phyloP scores from a whole-genome alignment of 2,797 vertebrate genomes.

The Girardinus metallicus region DNA sequence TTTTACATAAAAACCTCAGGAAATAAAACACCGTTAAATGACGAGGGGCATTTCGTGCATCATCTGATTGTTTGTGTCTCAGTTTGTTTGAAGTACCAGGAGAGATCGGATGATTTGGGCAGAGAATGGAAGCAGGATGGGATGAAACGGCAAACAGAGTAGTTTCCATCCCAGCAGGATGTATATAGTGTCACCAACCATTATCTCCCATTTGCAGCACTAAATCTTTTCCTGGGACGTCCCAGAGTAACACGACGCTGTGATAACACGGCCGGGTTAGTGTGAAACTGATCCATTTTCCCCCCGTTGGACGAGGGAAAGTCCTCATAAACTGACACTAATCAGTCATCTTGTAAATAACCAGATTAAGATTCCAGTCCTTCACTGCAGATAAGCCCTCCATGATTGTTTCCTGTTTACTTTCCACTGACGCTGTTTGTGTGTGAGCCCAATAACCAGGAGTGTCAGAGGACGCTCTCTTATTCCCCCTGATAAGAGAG shows the following conservation, averaged over 20 bases:
- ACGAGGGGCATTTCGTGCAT: not conserved
- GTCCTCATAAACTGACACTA: conserved; percentile 49
- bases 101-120: too few species aligned
- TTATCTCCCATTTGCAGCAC: not conserved
- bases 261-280: conserved; percentile 14
- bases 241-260: conserved; percentile 8
- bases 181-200: not conserved
- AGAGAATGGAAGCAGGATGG: too few species aligned
- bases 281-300: conserved; percentile 24
- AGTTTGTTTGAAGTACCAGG: not conserved
- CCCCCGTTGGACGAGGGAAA: conserved; percentile 20
- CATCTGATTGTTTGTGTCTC: not conserved
- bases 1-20: not conserved
- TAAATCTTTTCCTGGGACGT: not conserved
- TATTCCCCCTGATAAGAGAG: conserved; percentile 33
- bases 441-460: conserved; percentile 54
- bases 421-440: conserved; percentile 56
- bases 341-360: conserved; percentile 62
- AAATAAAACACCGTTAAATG: too few species aligned
- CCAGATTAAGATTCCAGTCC: conserved; percentile 63
- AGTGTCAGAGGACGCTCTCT: conserved; percentile 60
- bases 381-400: conserved; percentile 67
- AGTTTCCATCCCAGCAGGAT: not conserved
- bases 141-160: too few species aligned
- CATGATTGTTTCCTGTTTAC: conserved; percentile 78